Base-by-base conservation (phyloP, 2,888 invertebrate genomes). In the Myopa testacea region DNA sequence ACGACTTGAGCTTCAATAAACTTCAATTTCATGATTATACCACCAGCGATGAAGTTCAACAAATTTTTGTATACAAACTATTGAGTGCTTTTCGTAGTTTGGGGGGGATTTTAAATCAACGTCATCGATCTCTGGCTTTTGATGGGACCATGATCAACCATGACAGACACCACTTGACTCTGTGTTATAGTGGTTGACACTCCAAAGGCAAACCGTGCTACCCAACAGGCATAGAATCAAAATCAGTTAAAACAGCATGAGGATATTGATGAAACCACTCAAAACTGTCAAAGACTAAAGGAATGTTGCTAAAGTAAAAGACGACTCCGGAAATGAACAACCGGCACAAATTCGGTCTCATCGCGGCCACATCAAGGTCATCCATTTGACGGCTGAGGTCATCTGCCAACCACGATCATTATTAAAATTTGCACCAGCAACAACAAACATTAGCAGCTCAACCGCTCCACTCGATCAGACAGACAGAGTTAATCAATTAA, bases 331-430 rank as follows among this genome's bases (percentile, higher is more conserved):
- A 26, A 26, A 37, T 14, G 34, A 14, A 4, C 4, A 63, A 63
- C 37, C 14, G 10, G 34, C 4, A 37, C 34, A 63, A 16, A 63
- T 34, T 63, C 37, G 3, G 37, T 37, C 5, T 63, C 14, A 10
- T 2, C 5, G 14, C 12, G 40, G 38, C 16, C 67, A 40, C 37
- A 67, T 67, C 67, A 67, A 40, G 67, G 67, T 67, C 67, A 67
- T 40, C n/a, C 67, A 67, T 40, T 37, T 34, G 8, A 67, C 55
- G 55, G 3, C 14, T 55, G 55, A 8, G 50, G 10, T 12, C 55
- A 38, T 40, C n/a, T n/a, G n/a, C 5, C 40, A 37, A 67, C 67
- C 40, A n/a, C 67, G 3, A 40, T 19, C 14, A 38, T 38, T 65
- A 65, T 65, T 4, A 4, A 65, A 67, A 40, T 40, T 67, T 14